Percentiles rank a stretch among this genome's conserved stretches.
phyloP scores from a whole-genome alignment of 2,113 vertebrate species.

The Cheirogaleus medius region DNA sequence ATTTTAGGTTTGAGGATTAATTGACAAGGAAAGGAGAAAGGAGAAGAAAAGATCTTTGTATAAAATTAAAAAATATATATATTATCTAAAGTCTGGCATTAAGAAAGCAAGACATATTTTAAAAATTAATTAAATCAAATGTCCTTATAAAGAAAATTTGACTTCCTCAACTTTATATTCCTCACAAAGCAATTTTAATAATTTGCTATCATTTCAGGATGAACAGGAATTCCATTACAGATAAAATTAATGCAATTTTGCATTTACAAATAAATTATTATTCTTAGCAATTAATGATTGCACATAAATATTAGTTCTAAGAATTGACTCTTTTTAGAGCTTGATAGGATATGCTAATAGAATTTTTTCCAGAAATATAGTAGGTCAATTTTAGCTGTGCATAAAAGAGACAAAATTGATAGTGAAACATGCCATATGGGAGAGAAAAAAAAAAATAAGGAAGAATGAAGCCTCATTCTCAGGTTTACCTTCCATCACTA shows the following conservation, averaged over 20 bases:
- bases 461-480: background rate
- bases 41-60: background rate
- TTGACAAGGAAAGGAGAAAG: background rate
- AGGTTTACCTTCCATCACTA: background rate
- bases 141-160: slow-evolving; percentile 57
- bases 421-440: background rate
- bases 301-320: slow-evolving; percentile 62
- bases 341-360: slow-evolving; percentile 40
- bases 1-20: background rate
- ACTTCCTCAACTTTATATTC: slow-evolving; percentile 56
- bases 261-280: slow-evolving; percentile 69
- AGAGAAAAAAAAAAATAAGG: background rate
- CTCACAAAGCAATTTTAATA: slow-evolving; percentile 65
- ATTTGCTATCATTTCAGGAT: slow-evolving; percentile 51
- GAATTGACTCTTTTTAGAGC: slow-evolving; percentile 43
- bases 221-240: slow-evolving; percentile 62
- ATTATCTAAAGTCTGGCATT: slow-evolving; percentile 36
- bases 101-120: slow-evolving; percentile 33
- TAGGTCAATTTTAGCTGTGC: slow-evolving; percentile 3
- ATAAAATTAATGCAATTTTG: slow-evolving; percentile 65
- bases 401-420: slow-evolving; percentile 13
- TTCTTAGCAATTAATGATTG: slow-evolving; percentile 59
- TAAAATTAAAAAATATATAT: background rate
- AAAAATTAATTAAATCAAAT: slow-evolving; percentile 65
- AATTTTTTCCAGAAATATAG: slow-evolving; percentile 16